phyloP scores from a whole-genome alignment of 2,888 invertebrate species.

The Amphipoea oculea region DNA sequence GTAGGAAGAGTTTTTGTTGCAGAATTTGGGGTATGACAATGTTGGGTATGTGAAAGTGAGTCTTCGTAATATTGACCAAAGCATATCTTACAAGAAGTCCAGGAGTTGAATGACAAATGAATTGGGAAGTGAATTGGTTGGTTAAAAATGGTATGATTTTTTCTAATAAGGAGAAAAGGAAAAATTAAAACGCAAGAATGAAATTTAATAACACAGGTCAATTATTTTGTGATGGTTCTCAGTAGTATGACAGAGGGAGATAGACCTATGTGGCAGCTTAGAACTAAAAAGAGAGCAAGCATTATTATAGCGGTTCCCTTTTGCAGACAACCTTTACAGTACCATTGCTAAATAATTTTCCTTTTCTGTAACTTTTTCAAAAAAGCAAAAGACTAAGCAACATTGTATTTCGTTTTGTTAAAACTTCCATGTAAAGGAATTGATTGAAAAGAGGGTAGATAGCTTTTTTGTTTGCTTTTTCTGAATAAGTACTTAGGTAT shows the following conservation, averaged over 20 bases:
- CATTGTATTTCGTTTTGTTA: neutral
- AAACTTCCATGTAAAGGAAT: neutral
- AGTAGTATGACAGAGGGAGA: conserved; percentile 2
- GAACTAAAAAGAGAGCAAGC: conserved; percentile 9
- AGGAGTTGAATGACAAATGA: conserved; percentile 42
- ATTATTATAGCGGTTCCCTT: neutral
- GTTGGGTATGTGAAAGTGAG: neutral
- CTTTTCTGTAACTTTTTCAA: conserved; percentile 1
- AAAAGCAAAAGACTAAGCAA: neutral
- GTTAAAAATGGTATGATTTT: conserved; percentile 21
- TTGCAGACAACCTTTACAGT: neutral
- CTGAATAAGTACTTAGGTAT: neutral
- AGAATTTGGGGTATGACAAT: conserved; percentile 1
- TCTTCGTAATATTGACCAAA: conserved; percentile 56
- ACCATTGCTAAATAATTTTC: neutral
- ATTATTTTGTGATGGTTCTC: conserved; percentile 14
- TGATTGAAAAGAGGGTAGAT: conserved; percentile 1
- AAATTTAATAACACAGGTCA: neutral
- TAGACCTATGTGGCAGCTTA: conserved; percentile 3
- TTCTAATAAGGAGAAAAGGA: neutral
- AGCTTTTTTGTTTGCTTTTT: conserved; percentile 4
- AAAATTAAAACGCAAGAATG: neutral
- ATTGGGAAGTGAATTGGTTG: conserved; percentile 37
- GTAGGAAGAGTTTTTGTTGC: neutral
- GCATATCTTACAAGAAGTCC: conserved; percentile 50